Evolutionary conservation across 2,113 vertebrate species (phyloP).

Genomic region (Rhegmatorhina hoffmannsi): DNA sequence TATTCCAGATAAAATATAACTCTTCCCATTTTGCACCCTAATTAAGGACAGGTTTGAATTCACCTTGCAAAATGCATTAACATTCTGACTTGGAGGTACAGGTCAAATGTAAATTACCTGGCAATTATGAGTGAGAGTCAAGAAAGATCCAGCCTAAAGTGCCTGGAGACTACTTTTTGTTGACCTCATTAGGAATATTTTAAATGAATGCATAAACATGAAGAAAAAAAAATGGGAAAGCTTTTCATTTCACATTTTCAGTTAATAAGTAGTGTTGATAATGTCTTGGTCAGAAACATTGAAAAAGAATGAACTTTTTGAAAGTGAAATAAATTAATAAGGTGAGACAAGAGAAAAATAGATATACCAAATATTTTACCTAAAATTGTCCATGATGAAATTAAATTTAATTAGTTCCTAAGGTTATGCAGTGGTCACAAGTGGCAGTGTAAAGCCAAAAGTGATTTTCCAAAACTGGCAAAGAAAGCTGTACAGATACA

Average conservation of each 20-base stretch:
- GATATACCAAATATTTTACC: not conserved
- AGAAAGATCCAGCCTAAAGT: constrained; percentile 20
- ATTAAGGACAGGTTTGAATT: constrained; percentile 64
- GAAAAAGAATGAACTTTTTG: not conserved
- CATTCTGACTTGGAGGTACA: constrained; percentile 49
- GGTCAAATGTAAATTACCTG: constrained; percentile 70
- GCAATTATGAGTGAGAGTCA: constrained; percentile 47
- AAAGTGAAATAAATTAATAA: not conserved
- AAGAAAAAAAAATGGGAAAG: not conserved
- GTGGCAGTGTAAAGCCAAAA: not conserved
- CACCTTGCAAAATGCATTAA: constrained; percentile 55
- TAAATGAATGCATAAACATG: constrained; percentile 29
- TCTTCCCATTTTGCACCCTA: constrained; percentile 11
- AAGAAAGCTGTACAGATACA: not conserved
- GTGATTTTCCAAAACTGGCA: not conserved
- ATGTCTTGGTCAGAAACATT: not conserved
- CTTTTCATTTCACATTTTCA: not conserved
- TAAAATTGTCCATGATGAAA: not conserved
- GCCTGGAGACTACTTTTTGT: constrained; percentile 47
- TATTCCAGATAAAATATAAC: constrained; percentile 12
- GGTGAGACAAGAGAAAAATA: not conserved
- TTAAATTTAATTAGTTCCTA: not conserved
- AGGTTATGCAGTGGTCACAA: not conserved
- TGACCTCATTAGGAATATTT: constrained; percentile 47
- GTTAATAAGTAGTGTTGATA: not conserved